Percentiles rank a stretch among this genome's conserved stretches.
These are phyloP conservation scores for Xylota sylvarum DNA, from an alignment of 2,888 invertebrate genomes.

Conservation along the genomic window DNA sequence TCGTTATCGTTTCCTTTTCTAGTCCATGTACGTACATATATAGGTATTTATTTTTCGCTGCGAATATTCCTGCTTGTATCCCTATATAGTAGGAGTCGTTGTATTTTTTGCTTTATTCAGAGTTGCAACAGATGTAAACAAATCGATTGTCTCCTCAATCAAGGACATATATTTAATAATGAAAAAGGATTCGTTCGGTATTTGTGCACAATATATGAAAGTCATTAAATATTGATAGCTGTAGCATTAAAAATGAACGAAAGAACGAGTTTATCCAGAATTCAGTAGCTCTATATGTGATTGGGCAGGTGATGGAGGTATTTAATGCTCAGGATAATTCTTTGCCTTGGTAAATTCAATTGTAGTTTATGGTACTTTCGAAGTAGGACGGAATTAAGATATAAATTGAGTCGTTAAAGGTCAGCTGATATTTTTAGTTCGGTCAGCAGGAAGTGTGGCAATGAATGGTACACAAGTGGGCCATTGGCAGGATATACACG, in stretches of 20 bases:
- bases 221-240: slow-evolving; percentile 14
- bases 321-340: neutral
- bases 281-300: neutral
- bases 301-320: slow-evolving; percentile 1
- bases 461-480: too few species aligned
- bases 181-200: slow-evolving; percentile 17
- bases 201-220: slow-evolving; percentile 13
- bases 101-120: slow-evolving; percentile 4
- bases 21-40: slow-evolving; percentile 29
- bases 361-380: neutral
- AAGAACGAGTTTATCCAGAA: slow-evolving; percentile 7
- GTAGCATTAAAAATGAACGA: neutral
- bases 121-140: slow-evolving; percentile 61
- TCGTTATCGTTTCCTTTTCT: slow-evolving; percentile 23
- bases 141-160: slow-evolving; percentile 55
- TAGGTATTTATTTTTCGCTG: slow-evolving; percentile 18
- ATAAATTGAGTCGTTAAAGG: neutral
- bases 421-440: neutral
- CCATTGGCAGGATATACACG: too few species aligned
- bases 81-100: neutral
- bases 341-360: neutral
- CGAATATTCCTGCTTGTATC: neutral
- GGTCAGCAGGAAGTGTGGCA: neutral
- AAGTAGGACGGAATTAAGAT: too few species aligned
- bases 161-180: slow-evolving; percentile 44